phyloP scores from a whole-genome alignment of 2,797 vertebrate species.

The Centropyge bicolor region DNA sequence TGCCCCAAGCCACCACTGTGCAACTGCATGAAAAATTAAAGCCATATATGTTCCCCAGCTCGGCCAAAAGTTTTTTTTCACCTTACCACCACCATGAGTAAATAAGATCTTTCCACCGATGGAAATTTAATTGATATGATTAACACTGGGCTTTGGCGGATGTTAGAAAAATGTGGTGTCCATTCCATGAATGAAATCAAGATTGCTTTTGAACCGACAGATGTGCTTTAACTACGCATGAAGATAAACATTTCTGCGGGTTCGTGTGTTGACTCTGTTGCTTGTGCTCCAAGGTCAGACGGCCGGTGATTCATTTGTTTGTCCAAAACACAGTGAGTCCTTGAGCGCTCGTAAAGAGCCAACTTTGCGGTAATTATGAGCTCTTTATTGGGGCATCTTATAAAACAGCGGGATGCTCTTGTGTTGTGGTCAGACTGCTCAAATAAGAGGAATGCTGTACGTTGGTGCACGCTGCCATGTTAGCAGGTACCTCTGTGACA shows the following conservation, averaged over 20 bases:
- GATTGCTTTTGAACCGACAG: constrained; percentile 69
- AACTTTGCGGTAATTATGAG: constrained; percentile 65
- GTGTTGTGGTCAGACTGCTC: constrained; percentile 70
- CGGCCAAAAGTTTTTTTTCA: constrained; percentile 20
- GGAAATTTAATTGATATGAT: constrained; percentile 69
- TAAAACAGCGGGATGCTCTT: constrained; percentile 64
- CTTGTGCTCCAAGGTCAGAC: constrained; percentile 62
- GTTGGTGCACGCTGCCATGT: constrained; percentile 9
- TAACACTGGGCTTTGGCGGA: constrained; percentile 48
- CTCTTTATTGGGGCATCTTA: constrained; percentile 73
- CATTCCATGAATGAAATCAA: constrained; percentile 54
- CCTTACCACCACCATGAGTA: constrained; percentile 32
- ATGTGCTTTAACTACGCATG: constrained; percentile 72
- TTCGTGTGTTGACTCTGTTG: constrained; percentile 63
- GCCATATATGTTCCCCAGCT: constrained; percentile 36
- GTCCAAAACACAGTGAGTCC: constrained; percentile 61
- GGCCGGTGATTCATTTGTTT: constrained; percentile 72
- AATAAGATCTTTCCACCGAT: constrained; percentile 60
- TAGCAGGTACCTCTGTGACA: background rate
- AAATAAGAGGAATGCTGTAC: constrained; percentile 51
- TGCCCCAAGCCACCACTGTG: constrained; percentile 59
- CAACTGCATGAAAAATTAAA: constrained; percentile 64
- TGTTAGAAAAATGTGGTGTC: constrained; percentile 54
- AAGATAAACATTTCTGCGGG: constrained; percentile 70
- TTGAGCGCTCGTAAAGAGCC: constrained; percentile 53